Evolutionary conservation across 1,140 invertebrate species (phyloP), one percentile per base, ranked within the genome.

Genomic region (Palaemon carinicauda): DNA sequence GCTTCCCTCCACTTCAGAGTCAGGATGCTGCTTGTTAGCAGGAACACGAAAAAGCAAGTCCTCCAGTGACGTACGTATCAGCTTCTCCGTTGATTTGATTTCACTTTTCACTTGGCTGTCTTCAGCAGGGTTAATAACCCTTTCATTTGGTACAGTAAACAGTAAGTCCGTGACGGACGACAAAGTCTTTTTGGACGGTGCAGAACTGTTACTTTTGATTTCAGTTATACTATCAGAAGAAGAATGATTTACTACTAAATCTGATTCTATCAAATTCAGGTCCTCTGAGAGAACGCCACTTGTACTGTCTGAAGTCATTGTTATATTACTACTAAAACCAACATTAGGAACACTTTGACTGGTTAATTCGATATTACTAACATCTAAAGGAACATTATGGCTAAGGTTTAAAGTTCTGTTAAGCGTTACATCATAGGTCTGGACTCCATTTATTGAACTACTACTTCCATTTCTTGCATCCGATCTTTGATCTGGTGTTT

Each of bases 81-180:
- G 53, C 27, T 87, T 82, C 60, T 87, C 86, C 2, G 86, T 87
- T 9, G 86, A 82, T 54, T 87, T 87, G 7, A 87, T 87, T 74
- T 81, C 86, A 21, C 86, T 87, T 51, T 87, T 52, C 14, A 87
- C 86, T 51, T 69, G 19, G 27, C 86, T 87, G 53, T 87, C 82
- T 21, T 75, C 51, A 15, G 73, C 80, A 7, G 86, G 80, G n/a
- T 69, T 86, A 31, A 86, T 86, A 17, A 86, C 83, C 29, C 77
- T 52, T 51, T 86, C 83, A 65, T 86, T 86, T 24, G 83, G 83
- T 3, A 86, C 83, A 12, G 78, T 80, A 69, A 86, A 86, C 12
- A 86, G 77, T 33, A 86, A 78, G 51, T 86, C 83, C 9, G 83
- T 86, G 24, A 86, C 83, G 5, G 83, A 86, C 56, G 77, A 86